Conservation (phyloP, 2,113 vertebrate species). For the Phocoena sinus region DNA sequence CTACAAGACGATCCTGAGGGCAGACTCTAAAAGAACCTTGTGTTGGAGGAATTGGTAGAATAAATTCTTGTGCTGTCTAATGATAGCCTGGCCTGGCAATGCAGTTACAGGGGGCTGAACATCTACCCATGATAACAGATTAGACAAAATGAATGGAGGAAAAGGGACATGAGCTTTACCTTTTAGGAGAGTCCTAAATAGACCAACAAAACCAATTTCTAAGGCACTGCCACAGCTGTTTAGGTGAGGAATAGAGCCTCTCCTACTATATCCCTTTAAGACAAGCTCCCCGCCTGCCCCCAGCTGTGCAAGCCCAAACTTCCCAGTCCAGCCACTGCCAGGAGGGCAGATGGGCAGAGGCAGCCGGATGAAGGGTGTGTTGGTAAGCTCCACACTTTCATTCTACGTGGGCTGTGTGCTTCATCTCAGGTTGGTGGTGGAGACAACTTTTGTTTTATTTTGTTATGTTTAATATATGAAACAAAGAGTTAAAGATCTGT, state of each 20-base stretch:
- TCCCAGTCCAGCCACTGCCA: neutral
- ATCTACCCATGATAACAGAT: fast-evolving
- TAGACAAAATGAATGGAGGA: no score
- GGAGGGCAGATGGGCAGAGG: neutral
- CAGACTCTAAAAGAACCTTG: neutral
- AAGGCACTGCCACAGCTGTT: fast-evolving
- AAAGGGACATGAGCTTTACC: no score
- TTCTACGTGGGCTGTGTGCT: neutral
- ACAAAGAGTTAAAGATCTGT: neutral
- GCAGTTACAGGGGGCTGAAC: fast-evolving
- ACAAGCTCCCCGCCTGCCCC: neutral
- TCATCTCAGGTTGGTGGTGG: neutral
- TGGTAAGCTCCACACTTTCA: neutral
- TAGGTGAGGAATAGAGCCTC: neutral
- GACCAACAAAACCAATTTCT: neutral
- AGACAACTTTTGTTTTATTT: neutral
- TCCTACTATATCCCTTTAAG: neutral
- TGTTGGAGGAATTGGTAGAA: neutral
- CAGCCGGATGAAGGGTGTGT: fast-evolving
- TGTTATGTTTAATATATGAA: neutral
- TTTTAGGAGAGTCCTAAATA: neutral
- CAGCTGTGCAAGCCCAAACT: neutral
- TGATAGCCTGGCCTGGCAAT: fast-evolving
- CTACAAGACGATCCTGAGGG: neutral
- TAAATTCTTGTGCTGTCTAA: neutral